phyloP scores from a whole-genome alignment of 2,888 invertebrate species.

The Antheraea assamensis region DNA sequence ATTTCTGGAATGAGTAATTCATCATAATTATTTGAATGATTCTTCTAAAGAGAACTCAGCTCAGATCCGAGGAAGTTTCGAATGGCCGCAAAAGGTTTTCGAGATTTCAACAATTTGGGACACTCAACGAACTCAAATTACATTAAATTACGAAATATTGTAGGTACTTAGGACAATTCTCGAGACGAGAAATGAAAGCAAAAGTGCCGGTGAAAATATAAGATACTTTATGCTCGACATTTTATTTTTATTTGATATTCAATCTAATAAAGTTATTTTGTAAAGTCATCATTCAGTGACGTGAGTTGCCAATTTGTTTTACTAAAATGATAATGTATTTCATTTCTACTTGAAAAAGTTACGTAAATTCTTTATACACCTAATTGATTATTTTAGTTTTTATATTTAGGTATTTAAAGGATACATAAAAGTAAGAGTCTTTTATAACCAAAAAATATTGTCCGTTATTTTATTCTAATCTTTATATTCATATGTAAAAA shows the following conservation, averaged over 20 bases:
- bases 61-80: not conserved
- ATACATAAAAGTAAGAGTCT: no score
- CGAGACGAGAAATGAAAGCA: not conserved
- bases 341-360: not conserved
- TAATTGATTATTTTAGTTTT: no score
- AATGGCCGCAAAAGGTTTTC: conserved; percentile 4
- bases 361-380: not conserved
- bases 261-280: not conserved
- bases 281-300: not conserved
- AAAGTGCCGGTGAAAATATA: not conserved
- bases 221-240: not conserved
- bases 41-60: not conserved
- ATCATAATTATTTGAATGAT: not conserved
- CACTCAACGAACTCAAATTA: conserved; percentile 6
- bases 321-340: not conserved
- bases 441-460: no score
- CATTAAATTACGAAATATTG: conserved; percentile 12
- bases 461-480: no score
- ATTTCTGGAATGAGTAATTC: not conserved
- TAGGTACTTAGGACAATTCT: conserved; percentile 8
- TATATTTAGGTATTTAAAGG: no score
- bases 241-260: conserved; percentile 2
- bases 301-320: not conserved
- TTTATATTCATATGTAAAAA: no score
- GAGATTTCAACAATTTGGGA: not conserved